Conservation (phyloP, 53 echinoderm and acorn worm genomes). For the Pentamera pediparva region DNA sequence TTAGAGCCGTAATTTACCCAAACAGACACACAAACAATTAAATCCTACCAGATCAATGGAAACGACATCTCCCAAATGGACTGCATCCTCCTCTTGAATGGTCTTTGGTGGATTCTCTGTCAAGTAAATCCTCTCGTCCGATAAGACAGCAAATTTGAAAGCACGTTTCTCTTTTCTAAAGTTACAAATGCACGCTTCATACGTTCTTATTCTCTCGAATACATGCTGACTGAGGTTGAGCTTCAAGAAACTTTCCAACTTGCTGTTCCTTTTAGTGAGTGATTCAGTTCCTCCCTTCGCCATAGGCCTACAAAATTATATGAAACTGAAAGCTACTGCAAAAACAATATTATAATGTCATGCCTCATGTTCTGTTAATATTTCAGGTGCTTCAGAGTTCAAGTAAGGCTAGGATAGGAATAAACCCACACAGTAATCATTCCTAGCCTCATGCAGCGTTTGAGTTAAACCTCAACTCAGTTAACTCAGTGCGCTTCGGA, state of each 20-base stretch:
- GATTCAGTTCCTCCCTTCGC: conserved; percentile 66
- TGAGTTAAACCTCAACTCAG: no score
- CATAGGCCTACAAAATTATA: no score
- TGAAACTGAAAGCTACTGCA: no score
- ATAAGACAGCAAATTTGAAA: conserved; percentile 71
- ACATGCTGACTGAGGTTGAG: conserved; percentile 62
- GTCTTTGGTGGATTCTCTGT: conserved; percentile 87
- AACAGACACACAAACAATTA: not conserved
- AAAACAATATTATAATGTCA: no score
- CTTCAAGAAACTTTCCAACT: conserved; percentile 84
- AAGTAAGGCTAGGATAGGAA: no score
- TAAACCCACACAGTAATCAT: no score
- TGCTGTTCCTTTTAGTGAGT: conserved; percentile 67
- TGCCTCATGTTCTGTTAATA: no score
- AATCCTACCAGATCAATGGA: conserved; percentile 68
- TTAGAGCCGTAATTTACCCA: no score
- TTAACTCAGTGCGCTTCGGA: no score
- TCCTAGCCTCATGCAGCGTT: no score
- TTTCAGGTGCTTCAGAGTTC: no score
- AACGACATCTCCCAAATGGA: conserved; percentile 66
- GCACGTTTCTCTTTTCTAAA: conserved; percentile 72
- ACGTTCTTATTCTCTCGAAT: conserved; percentile 70
- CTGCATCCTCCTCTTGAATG: conserved; percentile 68
- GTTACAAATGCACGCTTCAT: conserved; percentile 84
- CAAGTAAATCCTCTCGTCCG: conserved; percentile 67